A percentile compares a stretch with the other conserved stretches of the same genome.
These are phyloP conservation scores for Maccullochella peelii DNA, from an alignment of 2,113 vertebrate species.

Conservation along the genomic window DNA sequence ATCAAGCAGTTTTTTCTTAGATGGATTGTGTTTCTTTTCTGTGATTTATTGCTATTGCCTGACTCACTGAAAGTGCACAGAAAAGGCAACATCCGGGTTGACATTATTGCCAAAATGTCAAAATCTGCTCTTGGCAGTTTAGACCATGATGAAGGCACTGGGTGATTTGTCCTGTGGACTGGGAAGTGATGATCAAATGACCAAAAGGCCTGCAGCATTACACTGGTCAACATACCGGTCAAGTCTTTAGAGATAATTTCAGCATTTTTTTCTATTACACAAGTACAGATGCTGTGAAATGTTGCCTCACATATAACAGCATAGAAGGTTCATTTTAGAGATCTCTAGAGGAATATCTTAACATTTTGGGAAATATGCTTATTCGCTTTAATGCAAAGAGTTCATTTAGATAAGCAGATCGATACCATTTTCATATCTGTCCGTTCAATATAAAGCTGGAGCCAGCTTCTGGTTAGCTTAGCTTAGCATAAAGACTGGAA, in stretches of 20 bases:
- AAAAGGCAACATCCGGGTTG: constrained; percentile 13
- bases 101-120: constrained; percentile 36
- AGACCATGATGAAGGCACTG: neutral
- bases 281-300: neutral
- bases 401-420: neutral
- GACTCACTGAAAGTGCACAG: constrained; percentile 12
- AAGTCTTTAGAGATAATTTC: neutral
- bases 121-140: constrained; percentile 18
- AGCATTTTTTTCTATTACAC: neutral
- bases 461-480: neutral
- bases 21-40: constrained; percentile 39
- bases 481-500: neutral
- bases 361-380: neutral
- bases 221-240: neutral
- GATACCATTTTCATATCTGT: neutral
- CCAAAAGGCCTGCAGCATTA: neutral
- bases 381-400: neutral
- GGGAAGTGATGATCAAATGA: constrained; percentile 17
- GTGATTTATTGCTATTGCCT: constrained; percentile 61
- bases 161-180: constrained; percentile 6
- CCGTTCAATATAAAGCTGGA: neutral
- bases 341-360: neutral
- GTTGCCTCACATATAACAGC: neutral
- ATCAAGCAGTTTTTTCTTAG: constrained; percentile 48
- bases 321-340: neutral